A percentile compares a stretch with the other conserved stretches of the same genome.
Conservation (phyloP, 2,113 vertebrate species). For the Herpailurus yagouaroundi region DNA sequence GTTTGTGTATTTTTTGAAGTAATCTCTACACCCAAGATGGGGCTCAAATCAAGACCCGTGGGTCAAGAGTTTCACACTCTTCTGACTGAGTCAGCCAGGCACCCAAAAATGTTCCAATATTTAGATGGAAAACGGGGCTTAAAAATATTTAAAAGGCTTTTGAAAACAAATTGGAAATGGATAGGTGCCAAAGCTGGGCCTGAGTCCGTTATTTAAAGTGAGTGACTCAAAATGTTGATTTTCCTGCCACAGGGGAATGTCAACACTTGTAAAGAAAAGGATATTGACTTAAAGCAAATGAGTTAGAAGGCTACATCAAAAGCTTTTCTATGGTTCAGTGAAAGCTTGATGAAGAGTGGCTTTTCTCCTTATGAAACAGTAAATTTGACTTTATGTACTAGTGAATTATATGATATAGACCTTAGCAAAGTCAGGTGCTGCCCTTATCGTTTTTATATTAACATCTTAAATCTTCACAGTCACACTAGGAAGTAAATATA, state of each 20-base stretch:
- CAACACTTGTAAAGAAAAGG: constrained; percentile 54
- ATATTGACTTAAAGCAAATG: constrained; percentile 72
- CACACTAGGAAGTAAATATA: constrained; percentile 77
- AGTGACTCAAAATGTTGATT: constrained; percentile 72
- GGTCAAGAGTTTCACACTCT: background rate
- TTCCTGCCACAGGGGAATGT: constrained; percentile 52
- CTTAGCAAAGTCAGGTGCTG: constrained; percentile 55
- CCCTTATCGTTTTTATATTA: background rate
- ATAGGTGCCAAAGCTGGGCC: constrained; percentile 61
- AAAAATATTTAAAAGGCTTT: constrained; percentile 44
- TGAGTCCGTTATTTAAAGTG: constrained; percentile 76
- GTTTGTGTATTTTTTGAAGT: background rate
- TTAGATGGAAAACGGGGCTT: constrained; percentile 62
- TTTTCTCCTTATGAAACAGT: constrained; percentile 70
- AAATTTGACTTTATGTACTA: constrained; percentile 77
- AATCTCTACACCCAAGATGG: background rate
- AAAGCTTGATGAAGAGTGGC: constrained; percentile 68
- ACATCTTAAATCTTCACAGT: constrained; percentile 71
- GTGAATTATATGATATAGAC: constrained; percentile 66
- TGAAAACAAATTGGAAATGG: constrained; percentile 71
- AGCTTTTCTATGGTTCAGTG: constrained; percentile 71
- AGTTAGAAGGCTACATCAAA: constrained; percentile 77
- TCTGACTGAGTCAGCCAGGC: background rate
- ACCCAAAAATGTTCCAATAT: background rate
- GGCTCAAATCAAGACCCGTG: background rate